phyloP scores from a whole-genome alignment of 2,113 vertebrate genomes.

The Corapipo altera region DNA sequence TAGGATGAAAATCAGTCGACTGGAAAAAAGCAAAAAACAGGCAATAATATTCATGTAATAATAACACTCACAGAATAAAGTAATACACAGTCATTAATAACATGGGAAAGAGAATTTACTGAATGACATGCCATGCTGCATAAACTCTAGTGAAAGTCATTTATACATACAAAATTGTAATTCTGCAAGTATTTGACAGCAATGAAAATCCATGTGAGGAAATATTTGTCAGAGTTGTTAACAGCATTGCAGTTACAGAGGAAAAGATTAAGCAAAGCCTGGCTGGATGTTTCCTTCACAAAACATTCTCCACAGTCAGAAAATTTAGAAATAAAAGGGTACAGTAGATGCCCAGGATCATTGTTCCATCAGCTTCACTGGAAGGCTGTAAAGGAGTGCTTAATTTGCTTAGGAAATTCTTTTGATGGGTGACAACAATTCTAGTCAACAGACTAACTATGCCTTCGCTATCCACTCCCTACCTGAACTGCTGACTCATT shows the following conservation, averaged over 20 bases:
- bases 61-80: neutral
- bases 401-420: neutral
- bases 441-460: neutral
- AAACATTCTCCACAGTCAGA: neutral
- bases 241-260: neutral
- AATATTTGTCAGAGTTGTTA: neutral
- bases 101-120: neutral
- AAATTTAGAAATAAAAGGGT: neutral
- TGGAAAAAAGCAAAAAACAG: neutral
- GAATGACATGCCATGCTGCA: neutral
- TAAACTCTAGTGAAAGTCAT: neutral
- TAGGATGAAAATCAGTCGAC: neutral
- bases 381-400: neutral
- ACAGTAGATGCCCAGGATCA: neutral
- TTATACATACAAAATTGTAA: neutral
- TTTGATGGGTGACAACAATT: neutral
- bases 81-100: neutral
- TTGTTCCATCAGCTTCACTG: neutral
- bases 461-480: neutral
- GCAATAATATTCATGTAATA: neutral
- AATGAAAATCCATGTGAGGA: neutral
- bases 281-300: neutral
- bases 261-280: neutral
- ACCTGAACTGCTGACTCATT: neutral
- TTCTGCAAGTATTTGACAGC: neutral